Evolutionary conservation across 2,797 vertebrate genomes (phyloP).

Genomic region (Aphelocoma californica): DNA sequence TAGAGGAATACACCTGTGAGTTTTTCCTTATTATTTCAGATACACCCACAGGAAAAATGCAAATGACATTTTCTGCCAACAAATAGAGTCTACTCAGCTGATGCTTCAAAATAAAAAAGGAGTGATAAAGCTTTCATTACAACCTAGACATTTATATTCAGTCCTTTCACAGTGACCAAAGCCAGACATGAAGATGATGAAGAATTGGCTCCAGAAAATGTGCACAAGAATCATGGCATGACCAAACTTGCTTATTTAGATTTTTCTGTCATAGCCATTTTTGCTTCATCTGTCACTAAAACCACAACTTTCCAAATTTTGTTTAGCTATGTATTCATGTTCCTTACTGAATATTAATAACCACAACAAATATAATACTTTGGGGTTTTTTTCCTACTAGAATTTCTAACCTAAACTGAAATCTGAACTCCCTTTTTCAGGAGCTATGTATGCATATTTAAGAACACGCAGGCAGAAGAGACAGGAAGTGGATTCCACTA

Average conservation of each 20-base stretch:
- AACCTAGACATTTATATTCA: neutral
- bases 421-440: neutral
- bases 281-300: neutral
- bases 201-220: neutral
- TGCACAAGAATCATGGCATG: neutral
- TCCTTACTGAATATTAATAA: neutral
- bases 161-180: neutral
- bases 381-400: accelerated
- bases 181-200: neutral
- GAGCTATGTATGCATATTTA: neutral
- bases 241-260: neutral
- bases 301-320: neutral
- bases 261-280: neutral
- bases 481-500: neutral
- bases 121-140: neutral
- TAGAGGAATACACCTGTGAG: neutral
- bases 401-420: neutral
- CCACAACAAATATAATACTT: neutral
- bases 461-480: neutral
- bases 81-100: neutral
- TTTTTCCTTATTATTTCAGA: neutral
- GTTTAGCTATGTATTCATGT: neutral
- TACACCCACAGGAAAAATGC: neutral
- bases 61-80: neutral
- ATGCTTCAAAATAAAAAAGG: neutral